Percentiles rank a stretch among this genome's conserved stretches.
phyloP scores from a whole-genome alignment of 2,797 vertebrate species.

The Cygnus olor region DNA sequence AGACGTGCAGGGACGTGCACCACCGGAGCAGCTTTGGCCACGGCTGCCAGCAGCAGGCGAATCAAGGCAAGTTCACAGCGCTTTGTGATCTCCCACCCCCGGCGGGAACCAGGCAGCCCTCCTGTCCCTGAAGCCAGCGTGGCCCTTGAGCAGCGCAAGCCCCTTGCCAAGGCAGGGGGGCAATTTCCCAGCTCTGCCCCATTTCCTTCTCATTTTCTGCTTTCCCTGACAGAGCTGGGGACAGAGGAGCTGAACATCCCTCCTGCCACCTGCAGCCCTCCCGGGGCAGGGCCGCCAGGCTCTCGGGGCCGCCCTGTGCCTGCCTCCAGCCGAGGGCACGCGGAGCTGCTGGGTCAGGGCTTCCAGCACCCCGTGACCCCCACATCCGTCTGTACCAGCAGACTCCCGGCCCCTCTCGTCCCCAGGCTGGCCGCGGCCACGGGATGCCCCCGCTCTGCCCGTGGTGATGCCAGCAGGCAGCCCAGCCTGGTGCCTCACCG shows the following conservation, averaged over 20 bases:
- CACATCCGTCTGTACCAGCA: neutral
- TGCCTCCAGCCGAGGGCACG: accelerated
- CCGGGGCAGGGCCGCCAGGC: neutral
- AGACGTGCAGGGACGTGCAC: accelerated
- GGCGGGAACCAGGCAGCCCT: neutral
- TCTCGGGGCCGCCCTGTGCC: accelerated
- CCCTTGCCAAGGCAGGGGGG: no score
- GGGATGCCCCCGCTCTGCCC: no score
- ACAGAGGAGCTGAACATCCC: neutral
- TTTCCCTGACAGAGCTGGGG: no score
- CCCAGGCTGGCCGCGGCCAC: no score
- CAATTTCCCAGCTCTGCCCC: neutral
- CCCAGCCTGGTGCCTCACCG: no score
- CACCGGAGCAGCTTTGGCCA: neutral
- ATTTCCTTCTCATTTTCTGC: neutral
- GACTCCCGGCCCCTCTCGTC: no score
- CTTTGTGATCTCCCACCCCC: no score
- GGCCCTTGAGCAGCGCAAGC: neutral
- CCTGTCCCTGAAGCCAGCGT: neutral
- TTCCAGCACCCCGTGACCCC: neutral
- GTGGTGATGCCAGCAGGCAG: no score
- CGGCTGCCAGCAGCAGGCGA: no score
- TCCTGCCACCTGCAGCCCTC: neutral
- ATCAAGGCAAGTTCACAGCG: no score
- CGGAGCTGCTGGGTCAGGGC: accelerated